Evolutionary conservation across 2,797 vertebrate genomes (phyloP).

Genomic region (Myotis vivesi): DNA sequence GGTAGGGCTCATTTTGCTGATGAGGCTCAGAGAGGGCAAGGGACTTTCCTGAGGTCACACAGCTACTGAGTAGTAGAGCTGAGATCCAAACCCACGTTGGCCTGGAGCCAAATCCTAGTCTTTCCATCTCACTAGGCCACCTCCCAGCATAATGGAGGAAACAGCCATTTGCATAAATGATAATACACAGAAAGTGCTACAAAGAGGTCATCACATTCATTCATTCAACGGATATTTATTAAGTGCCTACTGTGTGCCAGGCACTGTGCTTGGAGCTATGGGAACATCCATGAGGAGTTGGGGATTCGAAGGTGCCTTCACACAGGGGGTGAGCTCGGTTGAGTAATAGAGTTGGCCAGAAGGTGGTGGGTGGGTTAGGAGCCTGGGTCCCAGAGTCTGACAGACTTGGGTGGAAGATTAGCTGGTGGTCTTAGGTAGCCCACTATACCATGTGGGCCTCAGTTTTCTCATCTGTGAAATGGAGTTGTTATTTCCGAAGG

Average conservation of each 20-base stretch:
- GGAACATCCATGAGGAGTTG: neutral
- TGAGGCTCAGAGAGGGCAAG: neutral
- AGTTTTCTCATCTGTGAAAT: neutral
- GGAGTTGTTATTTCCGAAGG: neutral
- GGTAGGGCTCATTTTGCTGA: neutral
- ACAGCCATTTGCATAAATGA: neutral
- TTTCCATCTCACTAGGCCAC: neutral
- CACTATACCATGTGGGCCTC: neutral
- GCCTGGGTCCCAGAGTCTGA: rapidly evolving
- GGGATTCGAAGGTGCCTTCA: rapidly evolving
- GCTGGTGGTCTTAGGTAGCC: neutral
- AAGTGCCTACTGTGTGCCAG: neutral
- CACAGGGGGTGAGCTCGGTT: neutral
- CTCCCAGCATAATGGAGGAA: neutral
- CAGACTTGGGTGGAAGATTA: neutral
- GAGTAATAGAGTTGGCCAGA: neutral
- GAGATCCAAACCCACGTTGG: neutral
- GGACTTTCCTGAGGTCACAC: neutral
- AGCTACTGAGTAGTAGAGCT: neutral
- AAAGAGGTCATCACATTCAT: neutral
- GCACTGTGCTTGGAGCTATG: neutral
- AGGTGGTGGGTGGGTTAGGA: neutral
- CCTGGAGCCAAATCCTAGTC: neutral
- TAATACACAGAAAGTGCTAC: rapidly evolving
- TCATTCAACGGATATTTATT: neutral